Evolutionary conservation across 2,888 invertebrate species (phyloP), one percentile per base, ranked within the genome.

Genomic region (Cantharis rustica): DNA sequence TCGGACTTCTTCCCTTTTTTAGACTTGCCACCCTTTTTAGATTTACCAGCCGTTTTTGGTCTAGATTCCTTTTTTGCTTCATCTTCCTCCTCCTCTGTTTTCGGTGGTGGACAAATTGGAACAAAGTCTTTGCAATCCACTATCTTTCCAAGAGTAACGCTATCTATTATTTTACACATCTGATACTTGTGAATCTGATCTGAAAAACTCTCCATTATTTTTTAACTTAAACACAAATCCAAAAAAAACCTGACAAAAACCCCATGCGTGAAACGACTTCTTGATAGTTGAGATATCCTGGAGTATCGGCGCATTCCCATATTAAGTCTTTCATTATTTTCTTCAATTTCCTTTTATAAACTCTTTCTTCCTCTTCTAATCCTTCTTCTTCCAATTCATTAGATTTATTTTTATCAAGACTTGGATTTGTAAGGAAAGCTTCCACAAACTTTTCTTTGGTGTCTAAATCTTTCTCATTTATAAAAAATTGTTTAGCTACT

Each of bases 401-500:
- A 7, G 47, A 3, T n/a, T 2, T 3, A 27, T 3, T n/a, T 61
- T 71, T 47, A 11, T 31, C 26, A 11, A 73, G 16, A 73, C 81
- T 81, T 61, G 81, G 81, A 76, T 81, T 73, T 47, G 61, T 64
- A 13, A 64, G 68, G 68, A 74, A 82, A 23, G 77, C 82, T 66
- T 76, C 69, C 16, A 71, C 69, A 78, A 81, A 75, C 70, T 76
- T 76, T 13, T 66, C 63, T 10, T 72, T 69, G n/a, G 62, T 68
- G 17, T 76, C 75, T 7, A 81, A 61, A 66, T 80, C 81, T 26
- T 80, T 75, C 68, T 79, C 72, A 10, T 64, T 63, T 47, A 82
- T 73, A 64, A 74, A 82, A 73, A 81, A 82, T 70, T 69, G 70
- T 77, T 79, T 81, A 10, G 75, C 61, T 23, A 76, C 80, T 64